A percentile compares a stretch with the other conserved stretches of the same genome.
Evolutionary conservation across 2,797 vertebrate genomes (phyloP).

Genomic region (Scarus forsteni): DNA sequence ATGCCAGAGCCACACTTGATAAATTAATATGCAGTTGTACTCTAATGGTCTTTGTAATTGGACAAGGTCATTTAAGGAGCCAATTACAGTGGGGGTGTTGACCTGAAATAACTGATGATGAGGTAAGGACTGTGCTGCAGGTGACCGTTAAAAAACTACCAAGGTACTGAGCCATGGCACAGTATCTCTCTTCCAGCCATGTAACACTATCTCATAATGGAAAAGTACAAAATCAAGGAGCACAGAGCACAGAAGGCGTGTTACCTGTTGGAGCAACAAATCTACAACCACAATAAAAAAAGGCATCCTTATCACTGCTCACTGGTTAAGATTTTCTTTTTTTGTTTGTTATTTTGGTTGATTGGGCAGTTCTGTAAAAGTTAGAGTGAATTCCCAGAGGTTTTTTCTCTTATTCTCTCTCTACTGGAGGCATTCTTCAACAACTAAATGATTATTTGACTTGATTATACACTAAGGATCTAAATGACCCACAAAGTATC

Average conservation of each 20-base stretch:
- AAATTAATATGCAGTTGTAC: conserved; percentile 47
- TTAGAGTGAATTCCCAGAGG: too few species aligned
- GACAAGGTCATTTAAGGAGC: conserved; percentile 37
- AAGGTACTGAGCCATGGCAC: conserved; percentile 42
- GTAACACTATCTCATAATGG: conserved; percentile 6
- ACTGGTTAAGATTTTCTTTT: too few species aligned
- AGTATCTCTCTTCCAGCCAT: neutral
- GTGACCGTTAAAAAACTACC: neutral
- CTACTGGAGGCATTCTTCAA: too few species aligned
- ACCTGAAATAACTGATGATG: conserved; percentile 21
- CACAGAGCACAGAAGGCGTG: neutral
- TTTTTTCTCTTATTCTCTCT: too few species aligned
- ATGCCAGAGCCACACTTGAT: conserved; percentile 35
- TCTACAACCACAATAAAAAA: neutral
- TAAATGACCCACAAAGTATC: too few species aligned
- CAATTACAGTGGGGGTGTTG: conserved; percentile 35
- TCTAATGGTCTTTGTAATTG: conserved; percentile 23
- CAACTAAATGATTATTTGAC: too few species aligned
- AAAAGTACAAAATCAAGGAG: neutral
- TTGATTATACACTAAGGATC: too few species aligned
- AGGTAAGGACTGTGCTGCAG: too few species aligned
- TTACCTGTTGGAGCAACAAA: conserved; percentile 1
- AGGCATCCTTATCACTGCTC: too few species aligned
- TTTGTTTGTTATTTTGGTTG: too few species aligned
- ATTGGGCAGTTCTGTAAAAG: too few species aligned